Evolutionary conservation across 1,140 invertebrate genomes (phyloP), one percentile per base, ranked within the genome.

Genomic region (Megalonaias nervosa): DNA sequence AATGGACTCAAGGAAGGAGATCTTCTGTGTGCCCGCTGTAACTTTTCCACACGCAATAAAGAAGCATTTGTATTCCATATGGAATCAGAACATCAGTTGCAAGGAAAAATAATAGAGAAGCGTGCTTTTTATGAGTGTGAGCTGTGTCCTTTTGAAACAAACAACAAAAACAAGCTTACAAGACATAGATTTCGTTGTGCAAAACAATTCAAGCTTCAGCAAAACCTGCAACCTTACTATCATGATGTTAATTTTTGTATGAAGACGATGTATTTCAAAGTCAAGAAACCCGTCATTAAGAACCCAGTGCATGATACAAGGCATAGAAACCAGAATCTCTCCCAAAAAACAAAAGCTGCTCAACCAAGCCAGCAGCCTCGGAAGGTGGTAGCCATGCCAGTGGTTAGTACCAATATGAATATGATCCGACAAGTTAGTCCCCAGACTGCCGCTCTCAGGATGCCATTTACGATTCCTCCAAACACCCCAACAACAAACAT

Each of bases 71-170:
- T 97, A 11, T 96, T 94, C 86, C 97, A 99, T 84, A 97, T 98
- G 95, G 95, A 97, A 85, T 94, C 94, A 0, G 94, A 96, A 84
- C 97, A 99, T 89, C 95, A 94, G 82, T 94, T 95, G 16, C 92
- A 94, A 73, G 96, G 95, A 16, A 93, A 95, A 77, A 90, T 98
- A 60, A 96, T 97, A 83, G 93, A 95, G 73, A 96, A 96, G 14
- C 94, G 95, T 57, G 94, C 95, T 0, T 96, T 95, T 88, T 97
- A 97, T 91, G 96, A 98, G 85, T 99, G 97, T 90, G 94, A 96
- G 0, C 96, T 97, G 86, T 99, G 97, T 92, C 95, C 96, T 1
- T 98, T 97, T 87, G 97, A 98, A 89, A 96, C 97, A 84, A 97
- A 97, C 87, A 95, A 96, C 74, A 98, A 98, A 90, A 95, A 95